Evolutionary conservation across 2,113 vertebrate genomes (phyloP), one percentile per base, ranked within the genome.

Genomic region (Microcebus lehilahytsara): DNA sequence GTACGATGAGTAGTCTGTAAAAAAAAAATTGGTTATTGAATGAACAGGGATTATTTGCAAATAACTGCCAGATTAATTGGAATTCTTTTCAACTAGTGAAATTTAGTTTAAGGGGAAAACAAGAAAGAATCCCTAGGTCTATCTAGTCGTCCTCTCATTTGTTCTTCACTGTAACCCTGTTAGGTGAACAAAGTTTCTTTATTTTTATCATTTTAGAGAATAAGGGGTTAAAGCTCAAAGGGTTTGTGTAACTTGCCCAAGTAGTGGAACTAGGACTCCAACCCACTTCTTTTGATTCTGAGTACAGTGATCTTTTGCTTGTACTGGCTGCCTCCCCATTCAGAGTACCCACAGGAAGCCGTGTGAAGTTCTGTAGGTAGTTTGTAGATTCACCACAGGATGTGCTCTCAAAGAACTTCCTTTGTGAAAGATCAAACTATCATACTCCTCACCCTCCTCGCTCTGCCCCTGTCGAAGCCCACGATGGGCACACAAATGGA

Each of bases 381-480:
- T 91, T 79, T 77, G 79, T 77, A 97, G 95, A 85, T 85, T 96
- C 96, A 30, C 96, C 64, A 30, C 95, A 85, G 96, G 96, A 85
- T 46, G 30, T 77, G 51, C 86, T 95, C 74, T 95, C 83, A 97
- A 89, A 98, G 95, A 95, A 95, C 83, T 95, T 95, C 79, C 85
- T 97, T 96, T 97, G 83, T 97, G 90, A 85, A 90, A 97, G 74
- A 96, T 96, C 92, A 96, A 96, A 90, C 58, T 75, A 7, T 23
- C 51, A 9, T 27, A 90, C 79, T 95, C 42, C 51, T 90, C 58
- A 89, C 46, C 25, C 42, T 85, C 78, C 72, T 81, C 11, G 42
- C 83, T 88, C n/a, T 75, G 37, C 42, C 75, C 79, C 79, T 69
- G 22, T 13, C 49, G 87, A 96, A 96, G 60, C 62, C 62, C 23